These are phyloP conservation scores for Erinaceus europaeus DNA, from an alignment of 2,113 vertebrate genomes.

Conservation along the genomic window DNA sequence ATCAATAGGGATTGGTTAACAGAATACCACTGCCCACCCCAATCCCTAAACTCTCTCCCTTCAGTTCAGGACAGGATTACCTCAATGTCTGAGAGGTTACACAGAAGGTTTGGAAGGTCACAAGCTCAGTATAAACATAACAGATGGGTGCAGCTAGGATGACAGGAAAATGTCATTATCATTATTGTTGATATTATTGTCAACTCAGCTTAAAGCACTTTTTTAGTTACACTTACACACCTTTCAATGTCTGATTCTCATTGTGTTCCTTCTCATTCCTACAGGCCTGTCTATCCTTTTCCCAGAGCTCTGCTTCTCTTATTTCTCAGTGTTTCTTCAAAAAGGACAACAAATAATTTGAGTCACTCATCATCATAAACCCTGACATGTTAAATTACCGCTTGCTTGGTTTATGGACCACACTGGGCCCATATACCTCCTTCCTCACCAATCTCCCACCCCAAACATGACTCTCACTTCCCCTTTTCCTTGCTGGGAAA, in stretches of 20 bases:
- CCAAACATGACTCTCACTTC: constrained; percentile 49
- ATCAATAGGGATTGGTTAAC: neutral
- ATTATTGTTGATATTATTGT: neutral
- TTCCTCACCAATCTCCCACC: constrained; percentile 21
- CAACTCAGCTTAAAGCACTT: neutral
- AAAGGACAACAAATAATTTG: constrained; percentile 56
- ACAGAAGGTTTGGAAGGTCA: neutral
- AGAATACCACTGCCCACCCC: neutral
- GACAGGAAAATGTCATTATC: neutral
- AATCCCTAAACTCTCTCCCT: neutral
- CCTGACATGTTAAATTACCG: constrained; percentile 53
- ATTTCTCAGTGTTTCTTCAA: constrained; percentile 35
- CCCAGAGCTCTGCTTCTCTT: constrained; percentile 33
- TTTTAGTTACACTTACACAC: neutral
- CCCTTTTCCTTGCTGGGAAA: constrained; percentile 22
- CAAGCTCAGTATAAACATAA: neutral
- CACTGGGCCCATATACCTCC: constrained; percentile 54
- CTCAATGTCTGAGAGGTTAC: neutral
- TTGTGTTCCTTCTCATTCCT: neutral
- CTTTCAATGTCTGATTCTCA: constrained; percentile 13
- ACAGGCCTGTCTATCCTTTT: neutral
- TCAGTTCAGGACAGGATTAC: neutral
- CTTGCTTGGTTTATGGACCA: constrained; percentile 56
- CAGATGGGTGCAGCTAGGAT: neutral
- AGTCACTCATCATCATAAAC: constrained; percentile 64